phyloP scores from a whole-genome alignment of 1,140 invertebrate species.

The Trachelipus rathkii region DNA sequence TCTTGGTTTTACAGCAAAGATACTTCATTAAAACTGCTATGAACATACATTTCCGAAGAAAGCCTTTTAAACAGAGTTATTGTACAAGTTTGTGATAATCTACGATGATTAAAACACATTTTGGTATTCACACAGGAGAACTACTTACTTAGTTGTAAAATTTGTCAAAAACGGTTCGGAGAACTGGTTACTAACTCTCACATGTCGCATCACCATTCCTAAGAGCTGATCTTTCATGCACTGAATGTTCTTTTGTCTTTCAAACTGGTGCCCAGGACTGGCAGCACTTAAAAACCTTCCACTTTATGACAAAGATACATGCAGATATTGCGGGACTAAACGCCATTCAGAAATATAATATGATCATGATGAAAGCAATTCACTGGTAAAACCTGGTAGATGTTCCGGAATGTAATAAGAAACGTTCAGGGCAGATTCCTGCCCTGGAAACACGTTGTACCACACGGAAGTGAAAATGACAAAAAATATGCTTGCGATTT shows the following conservation, averaged over 20 bases:
- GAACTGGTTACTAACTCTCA: conserved; percentile 33
- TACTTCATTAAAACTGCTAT: conserved; percentile 56
- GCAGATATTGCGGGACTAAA: conserved; percentile 54
- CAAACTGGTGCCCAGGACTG: conserved; percentile 50
- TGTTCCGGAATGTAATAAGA: conserved; percentile 33
- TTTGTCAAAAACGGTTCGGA: conserved; percentile 75
- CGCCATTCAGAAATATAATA: conserved; percentile 49
- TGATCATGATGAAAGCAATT: conserved; percentile 38
- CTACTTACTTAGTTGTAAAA: conserved; percentile 72
- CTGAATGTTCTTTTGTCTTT: conserved; percentile 32
- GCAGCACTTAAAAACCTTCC: conserved; percentile 83
- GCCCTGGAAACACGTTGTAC: conserved; percentile 30
- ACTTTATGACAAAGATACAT: conserved; percentile 61
- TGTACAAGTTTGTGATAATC: conserved; percentile 58
- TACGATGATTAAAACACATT: conserved; percentile 61
- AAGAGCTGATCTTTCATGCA: conserved; percentile 29
- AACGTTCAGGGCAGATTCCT: conserved; percentile 32
- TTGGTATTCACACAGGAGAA: conserved; percentile 71
- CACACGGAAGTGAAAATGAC: conserved; percentile 33
- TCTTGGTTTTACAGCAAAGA: conserved; percentile 76
- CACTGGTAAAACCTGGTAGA: conserved; percentile 35
- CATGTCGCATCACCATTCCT: conserved; percentile 29
- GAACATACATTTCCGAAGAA: conserved; percentile 58
- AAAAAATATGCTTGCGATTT: conserved; percentile 31
- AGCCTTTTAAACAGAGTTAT: conserved; percentile 47